Conservation (phyloP, 2,113 vertebrate species). For the Vulpes vulpes region DNA sequence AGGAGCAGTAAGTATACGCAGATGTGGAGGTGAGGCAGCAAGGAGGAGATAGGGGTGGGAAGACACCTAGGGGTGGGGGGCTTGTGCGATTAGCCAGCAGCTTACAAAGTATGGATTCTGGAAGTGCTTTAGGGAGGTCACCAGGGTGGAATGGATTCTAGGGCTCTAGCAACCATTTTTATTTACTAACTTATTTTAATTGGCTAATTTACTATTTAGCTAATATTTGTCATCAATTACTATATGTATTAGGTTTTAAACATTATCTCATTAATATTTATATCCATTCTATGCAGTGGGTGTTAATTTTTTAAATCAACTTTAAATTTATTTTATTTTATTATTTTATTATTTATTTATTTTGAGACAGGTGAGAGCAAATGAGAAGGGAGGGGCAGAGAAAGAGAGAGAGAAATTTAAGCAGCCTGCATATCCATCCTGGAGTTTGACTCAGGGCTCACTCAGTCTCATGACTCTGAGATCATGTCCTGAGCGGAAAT, state of each 20-base stretch:
- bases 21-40: not conserved
- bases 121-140: not conserved
- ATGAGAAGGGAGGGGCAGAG: not conserved
- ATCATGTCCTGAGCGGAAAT: not conserved
- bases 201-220: not conserved
- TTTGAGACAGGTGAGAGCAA: not conserved
- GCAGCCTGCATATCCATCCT: not conserved
- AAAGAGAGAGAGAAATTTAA: not conserved
- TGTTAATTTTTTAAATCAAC: conserved; percentile 16
- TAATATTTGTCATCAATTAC: not conserved
- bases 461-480: not conserved
- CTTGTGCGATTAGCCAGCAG: not conserved
- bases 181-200: not conserved
- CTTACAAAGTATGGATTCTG: not conserved
- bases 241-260: not conserved
- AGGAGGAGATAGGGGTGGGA: not conserved
- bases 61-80: too few species aligned
- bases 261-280: not conserved
- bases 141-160: not conserved
- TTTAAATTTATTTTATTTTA: not conserved
- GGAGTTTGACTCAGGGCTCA: not conserved
- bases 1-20: not conserved
- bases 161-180: not conserved
- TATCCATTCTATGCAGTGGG: not conserved
- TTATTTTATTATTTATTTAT: not conserved